Evolutionary conservation across 2,113 vertebrate species (phyloP), one percentile per base, ranked within the genome.

Genomic region (Lota lota): DNA sequence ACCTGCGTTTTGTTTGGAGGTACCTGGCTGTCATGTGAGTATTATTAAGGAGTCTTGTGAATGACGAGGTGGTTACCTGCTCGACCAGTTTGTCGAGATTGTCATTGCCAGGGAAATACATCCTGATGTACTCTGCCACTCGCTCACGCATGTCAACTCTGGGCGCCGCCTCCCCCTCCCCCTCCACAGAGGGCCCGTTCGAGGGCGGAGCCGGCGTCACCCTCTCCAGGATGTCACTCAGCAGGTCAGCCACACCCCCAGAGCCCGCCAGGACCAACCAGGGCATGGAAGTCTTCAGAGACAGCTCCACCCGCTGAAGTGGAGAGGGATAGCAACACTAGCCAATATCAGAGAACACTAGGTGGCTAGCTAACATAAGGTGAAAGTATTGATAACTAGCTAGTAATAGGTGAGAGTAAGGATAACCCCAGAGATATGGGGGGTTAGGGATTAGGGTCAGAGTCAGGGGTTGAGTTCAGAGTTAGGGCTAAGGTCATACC

Each of bases 241-340:
- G 63, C 75, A 94, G 91, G 79, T 96, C 93, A 0, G 95, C 94
- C 8, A 92, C 76, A 0, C 95, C 95, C 22, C 95, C 95, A 0
- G 95, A 94, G 0, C 94, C 93, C 0, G 92, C 93, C 78, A 96
- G 86, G 56, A 97, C 85, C 69, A 97, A 87, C 89, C 95, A 97
- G 61, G 94, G 95, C 61, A 93, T 92, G 40, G 80, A 88, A 28
- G 61, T 92, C 68, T 90, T 90, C 5, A 94, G 82, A 18, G 95
- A 95, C 0, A 92, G 76, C 53, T 93, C 92, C 36, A 96, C 83
- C 61, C 87, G 88, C 95, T 97, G 72, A 19, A 3, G 2, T 7
- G 11, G 33, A 68, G 36, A 6, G 16, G 62, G 18, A 57, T 24
- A 16, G 40, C 40, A 10, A 47, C 40, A 14, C 40, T 8, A 11